Conservation (phyloP, 2,888 invertebrate genomes). For the Sinohyriopsis cumingii region DNA sequence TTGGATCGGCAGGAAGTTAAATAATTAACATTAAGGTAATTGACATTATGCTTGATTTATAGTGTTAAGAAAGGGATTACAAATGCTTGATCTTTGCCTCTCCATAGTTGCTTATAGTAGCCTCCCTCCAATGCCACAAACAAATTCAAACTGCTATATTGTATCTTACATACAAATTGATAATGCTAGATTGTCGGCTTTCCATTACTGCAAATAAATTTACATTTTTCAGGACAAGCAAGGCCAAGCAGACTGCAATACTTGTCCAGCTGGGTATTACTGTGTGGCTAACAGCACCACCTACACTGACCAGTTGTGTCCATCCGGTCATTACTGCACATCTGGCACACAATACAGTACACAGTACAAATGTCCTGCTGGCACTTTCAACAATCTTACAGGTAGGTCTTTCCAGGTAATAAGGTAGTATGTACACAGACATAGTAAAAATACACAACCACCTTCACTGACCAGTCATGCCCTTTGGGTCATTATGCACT, state of each 20-base stretch:
- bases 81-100: too few relatives aligned
- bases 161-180: neutral
- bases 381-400: constrained; percentile 67
- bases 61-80: constrained; percentile 1
- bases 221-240: constrained; percentile 49
- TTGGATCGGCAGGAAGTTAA: too few relatives aligned
- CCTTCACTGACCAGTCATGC: constrained; percentile 60
- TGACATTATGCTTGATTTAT: neutral
- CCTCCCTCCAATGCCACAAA: too few relatives aligned
- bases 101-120: neutral
- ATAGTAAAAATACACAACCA: constrained; percentile 39
- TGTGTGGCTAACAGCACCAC: constrained; percentile 57
- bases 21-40: too few relatives aligned
- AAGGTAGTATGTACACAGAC: neutral
- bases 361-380: constrained; percentile 58
- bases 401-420: constrained; percentile 37
- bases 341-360: constrained; percentile 49
- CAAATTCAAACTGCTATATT: too few relatives aligned
- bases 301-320: constrained; percentile 62
- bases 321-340: constrained; percentile 67
- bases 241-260: constrained; percentile 53
- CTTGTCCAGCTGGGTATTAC: constrained; percentile 65
- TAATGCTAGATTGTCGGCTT: neutral
- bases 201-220: neutral
- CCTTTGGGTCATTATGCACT: constrained; percentile 49